These are phyloP conservation scores for Antechinus stuartii DNA, from an alignment of 2,113 vertebrate species.

Conservation along the genomic window DNA sequence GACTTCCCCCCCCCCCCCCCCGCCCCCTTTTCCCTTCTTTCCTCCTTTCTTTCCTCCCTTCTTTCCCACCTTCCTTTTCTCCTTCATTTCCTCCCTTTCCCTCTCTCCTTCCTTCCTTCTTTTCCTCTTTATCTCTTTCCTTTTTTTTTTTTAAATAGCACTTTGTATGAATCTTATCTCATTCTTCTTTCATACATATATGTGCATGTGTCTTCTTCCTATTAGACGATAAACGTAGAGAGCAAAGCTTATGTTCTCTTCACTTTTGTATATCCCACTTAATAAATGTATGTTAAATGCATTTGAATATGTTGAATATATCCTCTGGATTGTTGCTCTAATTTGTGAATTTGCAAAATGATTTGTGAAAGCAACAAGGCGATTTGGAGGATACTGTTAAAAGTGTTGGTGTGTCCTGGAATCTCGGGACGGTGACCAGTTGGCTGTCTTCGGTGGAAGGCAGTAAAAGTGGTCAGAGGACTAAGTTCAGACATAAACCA, in stretches of 20 bases:
- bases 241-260: background rate
- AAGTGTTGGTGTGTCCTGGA: constrained; percentile 58
- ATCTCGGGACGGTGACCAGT: constrained; percentile 55
- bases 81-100: too few relatives aligned
- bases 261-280: background rate
- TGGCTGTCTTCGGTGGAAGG: constrained; percentile 66
- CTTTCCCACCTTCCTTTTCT: too few relatives aligned
- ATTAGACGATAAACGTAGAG: background rate
- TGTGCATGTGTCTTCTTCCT: background rate
- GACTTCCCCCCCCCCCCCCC: too few relatives aligned
- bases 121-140: too few relatives aligned
- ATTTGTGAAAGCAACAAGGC: constrained; percentile 75
- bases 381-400: background rate
- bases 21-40: too few relatives aligned
- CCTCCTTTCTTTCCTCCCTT: too few relatives aligned
- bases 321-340: constrained; percentile 23
- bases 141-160: background rate
- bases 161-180: background rate
- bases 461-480: constrained; percentile 52
- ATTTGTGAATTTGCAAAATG: constrained; percentile 68
- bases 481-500: background rate
- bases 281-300: background rate
- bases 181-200: background rate
- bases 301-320: background rate
- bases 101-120: too few relatives aligned